These are phyloP conservation scores for Rhabdomys pumilio DNA, from an alignment of 2,797 vertebrate genomes.

Conservation along the genomic window DNA sequence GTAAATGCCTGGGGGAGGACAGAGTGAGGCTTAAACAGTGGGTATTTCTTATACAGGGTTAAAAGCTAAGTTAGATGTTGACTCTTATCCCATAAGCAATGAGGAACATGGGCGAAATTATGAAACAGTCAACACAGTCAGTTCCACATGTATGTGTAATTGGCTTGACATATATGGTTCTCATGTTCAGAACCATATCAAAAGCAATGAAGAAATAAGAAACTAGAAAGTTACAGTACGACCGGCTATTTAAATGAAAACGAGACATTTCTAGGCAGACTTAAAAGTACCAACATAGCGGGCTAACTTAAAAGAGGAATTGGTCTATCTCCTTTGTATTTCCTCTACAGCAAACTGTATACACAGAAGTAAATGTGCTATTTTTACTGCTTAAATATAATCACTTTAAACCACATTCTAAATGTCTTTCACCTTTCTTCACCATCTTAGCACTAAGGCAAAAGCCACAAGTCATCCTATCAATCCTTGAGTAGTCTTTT, in stretches of 20 bases:
- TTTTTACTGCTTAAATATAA: not conserved
- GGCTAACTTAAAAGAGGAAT: not conserved
- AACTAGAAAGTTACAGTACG: not conserved
- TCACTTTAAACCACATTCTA: not conserved
- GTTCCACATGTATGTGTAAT: not conserved
- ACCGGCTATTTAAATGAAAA: not conserved
- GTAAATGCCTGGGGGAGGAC: not conserved
- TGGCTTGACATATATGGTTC: not conserved
- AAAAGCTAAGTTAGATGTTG: not conserved
- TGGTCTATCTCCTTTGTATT: not conserved
- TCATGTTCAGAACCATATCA: not conserved
- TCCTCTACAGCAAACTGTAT: not conserved
- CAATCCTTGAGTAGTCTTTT: not conserved
- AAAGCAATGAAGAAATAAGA: not conserved
- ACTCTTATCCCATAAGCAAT: not conserved
- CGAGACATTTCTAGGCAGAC: not conserved
- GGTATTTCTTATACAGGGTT: fast-evolving
- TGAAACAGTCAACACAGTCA: not conserved
- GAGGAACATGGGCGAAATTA: not conserved
- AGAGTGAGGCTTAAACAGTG: not conserved
- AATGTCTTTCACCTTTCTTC: not conserved
- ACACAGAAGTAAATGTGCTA: not conserved
- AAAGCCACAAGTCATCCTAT: not conserved
- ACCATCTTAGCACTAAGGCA: not conserved
- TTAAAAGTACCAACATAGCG: not conserved